phyloP scores from a whole-genome alignment of 2,113 vertebrate genomes.

The Martes martes region DNA sequence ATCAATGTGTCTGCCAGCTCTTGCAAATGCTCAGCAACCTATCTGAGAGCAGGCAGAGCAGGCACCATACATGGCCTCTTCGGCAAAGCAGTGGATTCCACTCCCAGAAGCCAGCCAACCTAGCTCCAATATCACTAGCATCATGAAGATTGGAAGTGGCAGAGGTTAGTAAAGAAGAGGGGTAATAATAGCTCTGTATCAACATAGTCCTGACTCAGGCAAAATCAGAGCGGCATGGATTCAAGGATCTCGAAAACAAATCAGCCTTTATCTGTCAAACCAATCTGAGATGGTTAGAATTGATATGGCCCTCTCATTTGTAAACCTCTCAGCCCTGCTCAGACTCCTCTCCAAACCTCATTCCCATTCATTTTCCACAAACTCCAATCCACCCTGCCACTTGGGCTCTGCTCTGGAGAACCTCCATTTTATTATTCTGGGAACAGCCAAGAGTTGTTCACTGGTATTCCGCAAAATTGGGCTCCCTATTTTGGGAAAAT shows the following conservation, averaged over 20 bases:
- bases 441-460: background rate
- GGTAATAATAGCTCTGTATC: background rate
- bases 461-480: background rate
- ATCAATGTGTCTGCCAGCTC: background rate
- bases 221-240: background rate
- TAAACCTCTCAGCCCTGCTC: background rate
- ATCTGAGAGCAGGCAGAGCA: background rate
- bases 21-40: background rate
- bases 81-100: background rate
- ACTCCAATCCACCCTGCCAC: background rate
- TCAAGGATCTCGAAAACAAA: background rate
- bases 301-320: background rate
- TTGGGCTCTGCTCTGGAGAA: background rate
- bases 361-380: background rate
- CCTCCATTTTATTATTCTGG: background rate
- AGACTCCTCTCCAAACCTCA: background rate
- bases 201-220: background rate
- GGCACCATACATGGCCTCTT: rapidly evolving
- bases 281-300: background rate
- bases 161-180: background rate
- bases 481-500: background rate
- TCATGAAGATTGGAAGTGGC: background rate
- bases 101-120: background rate
- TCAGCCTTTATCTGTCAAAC: background rate
- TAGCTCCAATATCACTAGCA: background rate